Conservation (phyloP, 2,113 vertebrate species). For the Trinectes maculatus region DNA sequence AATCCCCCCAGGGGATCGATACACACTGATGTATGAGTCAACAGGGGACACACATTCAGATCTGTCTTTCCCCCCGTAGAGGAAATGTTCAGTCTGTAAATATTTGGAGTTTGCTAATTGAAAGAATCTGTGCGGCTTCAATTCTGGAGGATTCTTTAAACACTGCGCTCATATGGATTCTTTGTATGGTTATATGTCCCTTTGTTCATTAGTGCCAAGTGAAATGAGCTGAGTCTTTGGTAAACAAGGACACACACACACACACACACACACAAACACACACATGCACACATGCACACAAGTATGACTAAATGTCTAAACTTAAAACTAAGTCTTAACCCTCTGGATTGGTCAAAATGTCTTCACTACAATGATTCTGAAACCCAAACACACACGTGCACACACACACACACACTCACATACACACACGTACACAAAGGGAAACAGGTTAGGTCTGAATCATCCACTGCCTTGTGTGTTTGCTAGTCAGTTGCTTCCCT, state of each 20-base stretch:
- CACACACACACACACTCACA: slow-evolving; percentile 10
- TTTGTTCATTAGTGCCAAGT: slow-evolving; percentile 67
- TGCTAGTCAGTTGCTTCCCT: slow-evolving; percentile 17
- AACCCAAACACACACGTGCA: slow-evolving; percentile 23
- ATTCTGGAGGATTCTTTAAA: slow-evolving; percentile 73
- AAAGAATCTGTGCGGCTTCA: slow-evolving; percentile 74
- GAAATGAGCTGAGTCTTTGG: slow-evolving; percentile 64
- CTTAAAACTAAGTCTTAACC: too few relatives aligned
- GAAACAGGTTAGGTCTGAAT: slow-evolving; percentile 43
- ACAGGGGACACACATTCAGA: slow-evolving; percentile 50
- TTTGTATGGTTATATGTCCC: slow-evolving; percentile 65
- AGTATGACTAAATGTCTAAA: too few relatives aligned
- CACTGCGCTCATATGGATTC: slow-evolving; percentile 66
- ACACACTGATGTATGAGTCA: slow-evolving; percentile 57
- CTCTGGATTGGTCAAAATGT: too few relatives aligned
- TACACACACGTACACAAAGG: slow-evolving; percentile 11
- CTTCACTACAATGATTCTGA: too few relatives aligned
- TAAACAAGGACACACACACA: slow-evolving; percentile 44
- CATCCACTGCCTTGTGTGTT: slow-evolving; percentile 28
- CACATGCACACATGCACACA: slow-evolving; percentile 8
- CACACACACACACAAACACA: slow-evolving; percentile 24
- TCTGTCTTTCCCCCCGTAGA: slow-evolving; percentile 64
- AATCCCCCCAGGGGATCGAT: slow-evolving; percentile 59
- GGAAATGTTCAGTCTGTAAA: slow-evolving; percentile 81
- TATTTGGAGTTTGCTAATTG: slow-evolving; percentile 82